Evolutionary conservation across 2,888 invertebrate species (phyloP).

Genomic region (Amphipoea lucens): DNA sequence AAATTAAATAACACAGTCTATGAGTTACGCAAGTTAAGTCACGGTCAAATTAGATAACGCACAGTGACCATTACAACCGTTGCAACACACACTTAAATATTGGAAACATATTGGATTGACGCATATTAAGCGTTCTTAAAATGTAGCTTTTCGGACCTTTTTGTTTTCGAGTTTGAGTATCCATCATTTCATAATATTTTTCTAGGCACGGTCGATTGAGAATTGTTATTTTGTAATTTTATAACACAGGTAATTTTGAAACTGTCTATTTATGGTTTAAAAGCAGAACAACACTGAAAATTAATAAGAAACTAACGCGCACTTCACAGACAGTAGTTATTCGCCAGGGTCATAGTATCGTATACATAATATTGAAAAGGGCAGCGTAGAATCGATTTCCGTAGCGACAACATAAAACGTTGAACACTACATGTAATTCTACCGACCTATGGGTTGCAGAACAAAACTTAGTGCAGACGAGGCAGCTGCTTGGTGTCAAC

Average conservation of each 20-base stretch:
- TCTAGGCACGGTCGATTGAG: not conserved
- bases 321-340: not conserved
- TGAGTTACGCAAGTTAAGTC: constrained; percentile 21
- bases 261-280: not conserved
- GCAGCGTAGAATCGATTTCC: constrained; percentile 45
- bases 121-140: not conserved
- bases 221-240: not conserved
- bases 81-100: constrained; percentile 1
- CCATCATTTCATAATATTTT: constrained; percentile 17
- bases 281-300: constrained; percentile 7
- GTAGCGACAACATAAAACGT: constrained; percentile 14
- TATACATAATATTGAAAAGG: constrained; percentile 4
- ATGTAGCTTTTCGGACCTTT: not conserved
- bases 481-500: constrained; percentile 12
- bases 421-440: constrained; percentile 18
- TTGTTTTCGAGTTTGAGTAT: not conserved
- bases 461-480: constrained; percentile 26
- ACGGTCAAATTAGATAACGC: constrained; percentile 21
- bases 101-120: not conserved
- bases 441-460: constrained; percentile 29
- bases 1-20: constrained; percentile 31
- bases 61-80: not conserved
- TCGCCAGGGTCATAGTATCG: not conserved
- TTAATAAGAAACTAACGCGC: not conserved
- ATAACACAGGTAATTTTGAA: not conserved